Evolutionary conservation across 1,140 invertebrate species (phyloP), one percentile per base, ranked within the genome.

Genomic region (Drosophila paulistorum): DNA sequence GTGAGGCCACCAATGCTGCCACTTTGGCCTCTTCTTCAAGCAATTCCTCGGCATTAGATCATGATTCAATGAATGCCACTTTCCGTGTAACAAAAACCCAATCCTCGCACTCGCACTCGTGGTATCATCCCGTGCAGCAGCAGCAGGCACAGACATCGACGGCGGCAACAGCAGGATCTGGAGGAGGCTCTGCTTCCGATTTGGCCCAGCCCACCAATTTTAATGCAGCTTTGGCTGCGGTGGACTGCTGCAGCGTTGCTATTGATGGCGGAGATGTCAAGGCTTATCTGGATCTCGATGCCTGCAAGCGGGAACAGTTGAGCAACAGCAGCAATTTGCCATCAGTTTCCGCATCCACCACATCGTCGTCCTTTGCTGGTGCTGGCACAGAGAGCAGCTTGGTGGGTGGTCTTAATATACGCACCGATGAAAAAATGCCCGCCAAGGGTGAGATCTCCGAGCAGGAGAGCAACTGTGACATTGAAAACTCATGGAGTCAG

Each of bases 391-490:
- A 91, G 54, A 91, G 89, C 59, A 91, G 90, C 17, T 61, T 91
- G 41, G 84, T 89, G 5, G 84, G 84, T 2, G 90, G 94, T 20
- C 91, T 96, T 7, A 95, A 97, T 82, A 97, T 97, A 77, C 94
- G 96, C 74, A 95, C 96, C 0, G 96, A 97, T 84, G 96, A 97
- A 90, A 95, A 94, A 61, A 97, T 97, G 96, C 96, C 96, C 37
- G 95, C 96, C 0, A 94, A 95, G 72, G 96, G 96, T 7, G 96
- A 97, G 92, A 93, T 97, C 10, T 96, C 96, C 5, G 96, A 96
- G 33, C 96, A 96, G 90, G 96, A 97, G 73, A 97, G 96, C 92
- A 96, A 96, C 81, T 96, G 96, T 10, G 95, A 95, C 82, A 95
- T 95, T 73, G 95, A 94, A 35, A 93, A 94, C 63, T 92, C 94